phyloP scores from a whole-genome alignment of 2,888 invertebrate genomes.

The Opisthograptis luteolata region DNA sequence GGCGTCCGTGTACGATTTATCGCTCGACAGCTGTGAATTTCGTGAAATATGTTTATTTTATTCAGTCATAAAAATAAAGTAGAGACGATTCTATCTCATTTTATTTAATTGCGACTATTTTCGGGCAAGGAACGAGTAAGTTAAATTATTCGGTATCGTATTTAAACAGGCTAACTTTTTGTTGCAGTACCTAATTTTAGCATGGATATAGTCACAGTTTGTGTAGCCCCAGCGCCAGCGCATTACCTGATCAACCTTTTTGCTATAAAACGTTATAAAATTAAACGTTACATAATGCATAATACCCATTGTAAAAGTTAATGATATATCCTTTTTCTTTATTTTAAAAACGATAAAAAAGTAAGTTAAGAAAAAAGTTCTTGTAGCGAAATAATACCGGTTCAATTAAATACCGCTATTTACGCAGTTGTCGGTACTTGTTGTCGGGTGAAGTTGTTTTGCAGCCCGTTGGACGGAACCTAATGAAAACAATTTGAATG shows the following conservation, averaged over 20 bases:
- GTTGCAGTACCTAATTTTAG: background rate
- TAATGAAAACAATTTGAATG: constrained; percentile 17
- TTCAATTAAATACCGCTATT: background rate
- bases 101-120: constrained; percentile 14
- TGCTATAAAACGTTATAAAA: no score
- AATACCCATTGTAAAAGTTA: no score
- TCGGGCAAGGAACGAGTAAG: background rate
- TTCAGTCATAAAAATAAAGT: constrained; percentile 24
- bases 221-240: no score
- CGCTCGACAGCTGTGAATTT: constrained; percentile 13
- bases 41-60: constrained; percentile 24
- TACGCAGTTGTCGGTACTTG: background rate
- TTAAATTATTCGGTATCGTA: background rate
- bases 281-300: no score
- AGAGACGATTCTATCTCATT: constrained; percentile 14
- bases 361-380: no score
- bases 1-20: constrained; percentile 1
- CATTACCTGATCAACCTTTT: no score
- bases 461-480: background rate
- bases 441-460: background rate
- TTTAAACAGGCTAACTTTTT: no score
- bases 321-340: no score
- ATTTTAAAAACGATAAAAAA: no score
- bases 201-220: no score
- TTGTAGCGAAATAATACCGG: background rate